phyloP scores from a whole-genome alignment of 2,888 invertebrate genomes.

The Callyntrura sp. region DNA sequence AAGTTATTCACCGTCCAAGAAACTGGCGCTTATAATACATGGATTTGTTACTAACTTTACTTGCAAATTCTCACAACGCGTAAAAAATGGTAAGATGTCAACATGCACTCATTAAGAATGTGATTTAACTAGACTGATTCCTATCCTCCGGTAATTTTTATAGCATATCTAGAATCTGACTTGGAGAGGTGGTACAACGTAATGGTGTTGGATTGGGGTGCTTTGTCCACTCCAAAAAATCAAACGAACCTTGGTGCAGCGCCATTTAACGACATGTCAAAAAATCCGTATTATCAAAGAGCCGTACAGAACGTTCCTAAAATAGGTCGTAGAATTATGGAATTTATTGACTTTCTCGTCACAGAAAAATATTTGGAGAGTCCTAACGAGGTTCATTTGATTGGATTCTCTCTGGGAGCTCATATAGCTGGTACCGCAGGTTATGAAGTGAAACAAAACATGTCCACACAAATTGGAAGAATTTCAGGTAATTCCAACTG shows the following conservation, averaged over 20 bases:
- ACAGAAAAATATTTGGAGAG: constrained; percentile 63
- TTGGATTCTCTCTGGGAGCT: no score
- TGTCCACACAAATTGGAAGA: constrained; percentile 66
- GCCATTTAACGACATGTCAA: constrained; percentile 67
- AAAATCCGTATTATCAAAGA: constrained; percentile 74
- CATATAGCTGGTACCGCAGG: constrained; percentile 74
- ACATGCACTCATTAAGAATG: no score
- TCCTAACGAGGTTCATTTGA: no score
- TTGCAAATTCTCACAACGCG: constrained; percentile 68
- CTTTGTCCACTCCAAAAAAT: constrained; percentile 72
- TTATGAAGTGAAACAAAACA: constrained; percentile 62
- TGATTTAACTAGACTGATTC: no score
- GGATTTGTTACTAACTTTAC: constrained; percentile 80
- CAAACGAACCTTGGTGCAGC: constrained; percentile 47
- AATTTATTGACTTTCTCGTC: constrained; percentile 77
- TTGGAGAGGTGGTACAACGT: constrained; percentile 68
- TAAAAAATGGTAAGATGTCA: constrained; percentile 80
- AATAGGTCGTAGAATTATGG: constrained; percentile 72
- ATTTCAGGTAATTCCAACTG: constrained; percentile 78
- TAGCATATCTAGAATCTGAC: constrained; percentile 71
- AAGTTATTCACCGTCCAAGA: constrained; percentile 56
- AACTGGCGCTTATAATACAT: constrained; percentile 70
- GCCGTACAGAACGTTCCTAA: constrained; percentile 77
- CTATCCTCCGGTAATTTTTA: background rate
- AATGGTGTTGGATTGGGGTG: constrained; percentile 78